A percentile compares a stretch with the other conserved stretches of the same genome.
Evolutionary conservation across 2,888 invertebrate species (phyloP).

Genomic region (Gisinianus flammeolus): DNA sequence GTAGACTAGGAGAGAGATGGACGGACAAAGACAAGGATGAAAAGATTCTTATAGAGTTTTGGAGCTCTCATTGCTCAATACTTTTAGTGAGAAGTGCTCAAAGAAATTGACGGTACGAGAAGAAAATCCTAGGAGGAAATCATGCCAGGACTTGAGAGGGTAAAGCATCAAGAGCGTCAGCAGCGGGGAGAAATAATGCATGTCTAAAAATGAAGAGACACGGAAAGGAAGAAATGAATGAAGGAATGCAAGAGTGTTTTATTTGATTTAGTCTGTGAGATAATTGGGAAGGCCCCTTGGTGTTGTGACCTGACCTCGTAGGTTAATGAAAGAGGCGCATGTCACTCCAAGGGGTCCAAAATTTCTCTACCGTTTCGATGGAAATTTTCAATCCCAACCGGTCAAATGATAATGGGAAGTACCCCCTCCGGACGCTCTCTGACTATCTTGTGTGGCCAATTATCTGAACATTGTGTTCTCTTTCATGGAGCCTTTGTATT

Average conservation of each 20-base stretch:
- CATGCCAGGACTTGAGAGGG: no score
- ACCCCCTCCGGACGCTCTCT: conserved; percentile 32
- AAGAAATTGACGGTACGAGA: no score
- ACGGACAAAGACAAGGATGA: no score
- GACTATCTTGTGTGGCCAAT: conserved; percentile 57
- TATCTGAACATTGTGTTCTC: conserved; percentile 50
- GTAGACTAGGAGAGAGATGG: no score
- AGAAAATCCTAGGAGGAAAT: no score
- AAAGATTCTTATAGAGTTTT: no score
- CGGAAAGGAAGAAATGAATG: conserved; percentile 19
- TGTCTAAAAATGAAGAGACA: conserved; percentile 3
- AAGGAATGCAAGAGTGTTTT: conserved; percentile 34
- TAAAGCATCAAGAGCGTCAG: conserved; percentile 4
- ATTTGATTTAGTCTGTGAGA: conserved; percentile 49
- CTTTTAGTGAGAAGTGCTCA: no score
- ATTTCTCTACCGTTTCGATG: conserved; percentile 20
- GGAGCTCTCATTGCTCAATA: no score
- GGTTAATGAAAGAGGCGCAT: conserved; percentile 57
- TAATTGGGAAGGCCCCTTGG: conserved; percentile 48
- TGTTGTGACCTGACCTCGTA: conserved; percentile 43
- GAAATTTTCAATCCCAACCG: conserved; percentile 26
- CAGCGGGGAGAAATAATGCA: not conserved
- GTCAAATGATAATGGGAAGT: conserved; percentile 39
- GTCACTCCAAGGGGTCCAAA: conserved; percentile 50
- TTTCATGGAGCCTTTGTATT: conserved; percentile 15